A percentile compares a stretch with the other conserved stretches of the same genome.
These are phyloP conservation scores for Acinonyx jubatus DNA, from an alignment of 2,113 vertebrate genomes.

Conservation along the genomic window DNA sequence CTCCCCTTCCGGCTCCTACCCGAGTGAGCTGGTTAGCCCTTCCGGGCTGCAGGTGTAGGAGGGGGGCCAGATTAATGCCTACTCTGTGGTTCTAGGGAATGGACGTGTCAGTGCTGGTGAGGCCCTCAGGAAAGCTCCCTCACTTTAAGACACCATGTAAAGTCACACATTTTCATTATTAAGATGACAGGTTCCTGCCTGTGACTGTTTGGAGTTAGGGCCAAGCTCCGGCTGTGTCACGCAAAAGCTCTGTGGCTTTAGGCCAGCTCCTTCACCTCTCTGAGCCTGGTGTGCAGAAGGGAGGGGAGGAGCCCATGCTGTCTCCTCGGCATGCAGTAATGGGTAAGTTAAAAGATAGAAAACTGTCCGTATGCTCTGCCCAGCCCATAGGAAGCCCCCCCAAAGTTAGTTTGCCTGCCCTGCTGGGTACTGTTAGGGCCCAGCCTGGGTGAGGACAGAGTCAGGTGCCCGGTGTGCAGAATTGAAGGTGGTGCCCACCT, in stretches of 20 bases:
- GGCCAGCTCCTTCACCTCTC: background rate
- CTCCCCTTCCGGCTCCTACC: background rate
- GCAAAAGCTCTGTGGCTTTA: background rate
- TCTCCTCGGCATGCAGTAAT: no score
- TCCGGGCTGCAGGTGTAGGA: background rate
- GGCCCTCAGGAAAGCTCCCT: background rate
- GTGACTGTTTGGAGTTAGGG: background rate
- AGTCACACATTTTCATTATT: background rate
- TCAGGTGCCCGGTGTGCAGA: background rate
- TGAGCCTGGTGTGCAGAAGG: background rate
- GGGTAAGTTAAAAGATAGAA: accelerated
- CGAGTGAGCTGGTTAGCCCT: background rate
- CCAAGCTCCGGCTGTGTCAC: background rate
- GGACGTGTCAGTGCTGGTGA: background rate
- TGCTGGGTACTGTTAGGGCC: background rate
- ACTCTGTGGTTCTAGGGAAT: background rate
- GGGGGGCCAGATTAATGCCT: background rate
- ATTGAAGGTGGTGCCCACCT: accelerated
- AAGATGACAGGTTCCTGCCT: background rate
- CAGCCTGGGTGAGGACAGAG: background rate
- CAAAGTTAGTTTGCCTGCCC: no score
- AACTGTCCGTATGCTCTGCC: accelerated
- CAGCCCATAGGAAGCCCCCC: background rate
- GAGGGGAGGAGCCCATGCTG: background rate
- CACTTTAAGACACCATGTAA: background rate